These are phyloP conservation scores for Symphodus melops DNA, from an alignment of 2,113 vertebrate genomes.

Conservation along the genomic window DNA sequence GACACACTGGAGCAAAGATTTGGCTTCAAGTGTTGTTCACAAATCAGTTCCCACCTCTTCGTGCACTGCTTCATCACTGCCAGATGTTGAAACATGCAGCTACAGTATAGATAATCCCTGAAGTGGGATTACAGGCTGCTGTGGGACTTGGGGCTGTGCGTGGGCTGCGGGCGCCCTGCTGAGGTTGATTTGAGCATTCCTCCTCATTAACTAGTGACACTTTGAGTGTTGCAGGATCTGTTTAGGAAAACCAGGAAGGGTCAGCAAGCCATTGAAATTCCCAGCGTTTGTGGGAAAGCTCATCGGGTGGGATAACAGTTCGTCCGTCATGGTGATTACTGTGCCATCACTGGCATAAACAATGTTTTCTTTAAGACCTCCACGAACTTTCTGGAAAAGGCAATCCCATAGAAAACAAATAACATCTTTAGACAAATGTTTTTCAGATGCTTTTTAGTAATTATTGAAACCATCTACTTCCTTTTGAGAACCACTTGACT, in stretches of 20 bases:
- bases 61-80: conserved; percentile 61
- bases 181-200: conserved; percentile 45
- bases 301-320: conserved; percentile 47
- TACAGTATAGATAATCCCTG: conserved; percentile 72
- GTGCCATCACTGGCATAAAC: conserved; percentile 60
- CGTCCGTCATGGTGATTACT: conserved; percentile 54
- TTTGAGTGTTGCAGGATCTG: conserved; percentile 68
- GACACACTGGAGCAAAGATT: conserved; percentile 57
- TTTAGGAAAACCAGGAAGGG: conserved; percentile 69
- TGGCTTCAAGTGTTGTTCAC: conserved; percentile 57
- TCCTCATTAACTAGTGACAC: conserved; percentile 72
- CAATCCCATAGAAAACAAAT: conserved; percentile 49
- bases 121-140: conserved; percentile 60
- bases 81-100: conserved; percentile 81
- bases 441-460: conserved; percentile 18
- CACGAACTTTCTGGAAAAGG: conserved; percentile 34
- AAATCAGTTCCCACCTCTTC: conserved; percentile 70
- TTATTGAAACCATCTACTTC: conserved; percentile 11
- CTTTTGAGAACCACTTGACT: conserved; percentile 26
- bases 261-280: conserved; percentile 78
- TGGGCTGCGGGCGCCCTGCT: conserved; percentile 64
- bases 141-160: conserved; percentile 49
- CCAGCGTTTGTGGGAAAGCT: conserved; percentile 78
- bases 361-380: conserved; percentile 35
- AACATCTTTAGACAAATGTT: conserved; percentile 45